Percentiles rank a stretch among this genome's conserved stretches.
These are phyloP conservation scores for Parotocinclus haroldoi DNA, from an alignment of 2,797 vertebrate genomes.

Conservation along the genomic window DNA sequence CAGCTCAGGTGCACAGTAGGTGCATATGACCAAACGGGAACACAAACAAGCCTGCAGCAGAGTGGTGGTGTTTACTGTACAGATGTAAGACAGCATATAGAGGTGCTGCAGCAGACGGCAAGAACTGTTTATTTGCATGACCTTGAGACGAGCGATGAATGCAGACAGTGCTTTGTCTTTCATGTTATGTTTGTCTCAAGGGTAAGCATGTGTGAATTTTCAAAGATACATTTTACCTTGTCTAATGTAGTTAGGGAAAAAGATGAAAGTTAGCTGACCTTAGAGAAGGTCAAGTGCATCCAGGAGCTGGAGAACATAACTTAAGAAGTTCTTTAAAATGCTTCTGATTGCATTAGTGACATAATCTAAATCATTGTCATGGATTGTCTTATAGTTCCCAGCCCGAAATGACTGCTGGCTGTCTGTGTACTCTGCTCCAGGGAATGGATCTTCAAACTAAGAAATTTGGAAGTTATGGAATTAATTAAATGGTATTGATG, in stretches of 20 bases:
- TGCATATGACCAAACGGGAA: not conserved
- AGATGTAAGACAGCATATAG: slow-evolving; percentile 25
- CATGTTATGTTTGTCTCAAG: slow-evolving; percentile 13
- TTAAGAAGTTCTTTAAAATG: too few relatives aligned
- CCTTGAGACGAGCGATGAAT: slow-evolving; percentile 30
- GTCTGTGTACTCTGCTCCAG: too few relatives aligned
- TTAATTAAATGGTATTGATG: too few relatives aligned
- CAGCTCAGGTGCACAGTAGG: slow-evolving; percentile 16
- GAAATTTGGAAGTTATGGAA: too few relatives aligned
- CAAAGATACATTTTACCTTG: slow-evolving; percentile 2
- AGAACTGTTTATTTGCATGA: slow-evolving; percentile 33
- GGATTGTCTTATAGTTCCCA: too few relatives aligned
- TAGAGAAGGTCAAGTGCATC: slow-evolving; percentile 12
- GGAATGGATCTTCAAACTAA: too few relatives aligned
- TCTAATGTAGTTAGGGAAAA: slow-evolving; percentile 1
- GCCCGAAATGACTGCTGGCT: too few relatives aligned
- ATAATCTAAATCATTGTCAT: too few relatives aligned
- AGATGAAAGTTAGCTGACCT: slow-evolving; percentile 19
- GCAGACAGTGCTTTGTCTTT: slow-evolving; percentile 15
- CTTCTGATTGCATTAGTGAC: too few relatives aligned
- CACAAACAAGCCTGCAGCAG: slow-evolving; percentile 8
- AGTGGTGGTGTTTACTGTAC: slow-evolving; percentile 7
- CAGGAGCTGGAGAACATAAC: too few relatives aligned
- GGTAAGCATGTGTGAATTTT: slow-evolving; percentile 31
- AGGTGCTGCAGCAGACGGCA: slow-evolving; percentile 1